Evolutionary conservation across 2,888 invertebrate species (phyloP), one percentile per base, ranked within the genome.

Genomic region (Metacarcinus magister): DNA sequence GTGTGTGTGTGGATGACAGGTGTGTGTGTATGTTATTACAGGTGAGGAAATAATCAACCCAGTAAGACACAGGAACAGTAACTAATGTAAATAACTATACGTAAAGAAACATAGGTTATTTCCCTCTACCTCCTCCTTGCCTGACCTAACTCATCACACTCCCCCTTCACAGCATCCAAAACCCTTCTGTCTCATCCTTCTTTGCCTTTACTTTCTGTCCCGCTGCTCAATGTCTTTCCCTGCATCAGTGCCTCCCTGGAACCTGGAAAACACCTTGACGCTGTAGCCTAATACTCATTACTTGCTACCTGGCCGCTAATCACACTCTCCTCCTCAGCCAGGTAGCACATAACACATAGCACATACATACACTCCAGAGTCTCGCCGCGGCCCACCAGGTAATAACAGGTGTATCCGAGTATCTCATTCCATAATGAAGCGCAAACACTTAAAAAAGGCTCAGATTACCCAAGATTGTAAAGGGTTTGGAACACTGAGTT

Each of bases 381-480:
- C 75, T 23, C n/a, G 19, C 28, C 4, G 8, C 23, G 0, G 7
- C 28, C n/a, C n/a, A n/a, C 75, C 75, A 28, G n/a, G n/a, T 75
- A 75, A 75, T 75, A 75, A 75, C 75, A 75, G 23, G 28, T n/a
- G n/a, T 75, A 75, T 28, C 75, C 23, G 75, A 19, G 75, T 75
- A 75, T 75, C 75, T 75, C 75, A 75, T 28, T 75, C n/a, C 75
- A 75, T 75, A 75, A 75, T 75, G 8, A 23, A 75, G 75, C n/a
- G 75, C 75, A 75, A n/a, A 75, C n/a, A n/a, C 75, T 75, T 23
- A 75, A 75, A 75, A 75, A 75, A n/a, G 75, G 28, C 75, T 75
- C 75, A 4, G n/a, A 75, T 75, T 75, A 75, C n/a, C 75, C 75
- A 28, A 75, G 75, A 75, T 75, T 75, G 28, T 75, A 19, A 75